phyloP scores from a whole-genome alignment of 1,140 invertebrate genomes.

The Rhopalosiphum maidis region DNA sequence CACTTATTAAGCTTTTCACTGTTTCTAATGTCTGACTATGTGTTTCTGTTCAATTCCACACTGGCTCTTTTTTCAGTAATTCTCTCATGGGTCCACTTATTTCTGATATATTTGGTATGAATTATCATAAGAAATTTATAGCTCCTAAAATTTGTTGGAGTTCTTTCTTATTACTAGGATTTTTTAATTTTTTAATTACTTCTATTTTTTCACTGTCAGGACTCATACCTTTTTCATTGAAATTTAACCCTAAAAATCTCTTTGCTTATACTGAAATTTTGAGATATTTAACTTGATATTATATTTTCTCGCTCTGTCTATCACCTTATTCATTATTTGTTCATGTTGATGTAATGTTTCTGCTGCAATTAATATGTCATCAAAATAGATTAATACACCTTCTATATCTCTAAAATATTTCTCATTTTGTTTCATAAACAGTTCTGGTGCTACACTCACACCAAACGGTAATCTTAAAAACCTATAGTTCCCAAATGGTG shows the following conservation, averaged over 20 bases:
- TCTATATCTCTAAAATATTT: not conserved
- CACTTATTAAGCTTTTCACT: not conserved
- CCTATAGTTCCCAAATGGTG: constrained; percentile 13
- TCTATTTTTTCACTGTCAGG: constrained; percentile 61
- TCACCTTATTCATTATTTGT: not conserved
- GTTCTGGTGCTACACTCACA: not conserved
- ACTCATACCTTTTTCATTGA: constrained; percentile 61
- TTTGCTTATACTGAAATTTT: constrained; percentile 62
- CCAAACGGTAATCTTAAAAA: constrained; percentile 14
- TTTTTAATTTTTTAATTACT: constrained; percentile 62
- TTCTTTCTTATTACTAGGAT: constrained; percentile 60
- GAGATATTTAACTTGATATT: constrained; percentile 62
- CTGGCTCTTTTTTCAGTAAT: not conserved
- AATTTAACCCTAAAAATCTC: constrained; percentile 62
- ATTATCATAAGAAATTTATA: not conserved
- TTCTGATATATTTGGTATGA: not conserved
- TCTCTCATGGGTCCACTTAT: not conserved
- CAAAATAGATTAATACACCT: constrained; percentile 5
- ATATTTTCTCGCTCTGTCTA: constrained; percentile 39
- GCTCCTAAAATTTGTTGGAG: not conserved
- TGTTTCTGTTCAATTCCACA: not conserved
- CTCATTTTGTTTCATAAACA: not conserved
- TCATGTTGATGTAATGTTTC: constrained; percentile 17
- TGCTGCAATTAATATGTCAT: not conserved
- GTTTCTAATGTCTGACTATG: not conserved